Conservation (phyloP, 2,113 vertebrate genomes). For the Apaloderma vittatum region DNA sequence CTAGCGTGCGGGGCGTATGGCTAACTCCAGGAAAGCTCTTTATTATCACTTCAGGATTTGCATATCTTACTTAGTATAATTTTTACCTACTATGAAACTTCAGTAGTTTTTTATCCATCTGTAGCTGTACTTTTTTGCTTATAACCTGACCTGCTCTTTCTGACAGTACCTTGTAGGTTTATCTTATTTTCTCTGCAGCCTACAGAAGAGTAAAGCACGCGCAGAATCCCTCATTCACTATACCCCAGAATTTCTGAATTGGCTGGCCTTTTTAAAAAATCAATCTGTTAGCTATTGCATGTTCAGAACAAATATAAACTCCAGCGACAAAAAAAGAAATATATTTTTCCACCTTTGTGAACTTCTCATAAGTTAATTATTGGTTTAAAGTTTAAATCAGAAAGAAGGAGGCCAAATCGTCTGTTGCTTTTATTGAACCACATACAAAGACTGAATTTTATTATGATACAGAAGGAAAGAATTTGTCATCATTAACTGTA, state of each 20-base stretch:
- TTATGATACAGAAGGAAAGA: conserved; percentile 65
- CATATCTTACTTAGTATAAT: neutral
- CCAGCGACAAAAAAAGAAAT: neutral
- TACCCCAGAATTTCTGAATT: neutral
- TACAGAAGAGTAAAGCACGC: neutral
- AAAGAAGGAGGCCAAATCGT: neutral
- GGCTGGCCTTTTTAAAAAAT: neutral
- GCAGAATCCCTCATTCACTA: neutral
- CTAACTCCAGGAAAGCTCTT: neutral
- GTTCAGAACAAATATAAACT: neutral
- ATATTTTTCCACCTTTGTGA: neutral
- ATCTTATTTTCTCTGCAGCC: neutral
- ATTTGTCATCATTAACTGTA: conserved; percentile 63
- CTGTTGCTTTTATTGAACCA: conserved; percentile 33
- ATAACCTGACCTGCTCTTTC: neutral
- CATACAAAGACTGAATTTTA: conserved; percentile 38
- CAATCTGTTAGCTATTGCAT: neutral
- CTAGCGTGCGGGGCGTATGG: neutral
- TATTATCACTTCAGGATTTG: neutral
- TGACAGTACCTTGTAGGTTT: neutral
- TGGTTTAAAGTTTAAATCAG: conserved; percentile 14
- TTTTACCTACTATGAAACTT: neutral
- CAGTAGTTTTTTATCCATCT: neutral
- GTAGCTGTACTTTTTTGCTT: neutral
- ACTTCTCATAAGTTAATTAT: neutral